Conservation (phyloP, 2,888 invertebrate genomes). For the Campopleginae sp. region DNA sequence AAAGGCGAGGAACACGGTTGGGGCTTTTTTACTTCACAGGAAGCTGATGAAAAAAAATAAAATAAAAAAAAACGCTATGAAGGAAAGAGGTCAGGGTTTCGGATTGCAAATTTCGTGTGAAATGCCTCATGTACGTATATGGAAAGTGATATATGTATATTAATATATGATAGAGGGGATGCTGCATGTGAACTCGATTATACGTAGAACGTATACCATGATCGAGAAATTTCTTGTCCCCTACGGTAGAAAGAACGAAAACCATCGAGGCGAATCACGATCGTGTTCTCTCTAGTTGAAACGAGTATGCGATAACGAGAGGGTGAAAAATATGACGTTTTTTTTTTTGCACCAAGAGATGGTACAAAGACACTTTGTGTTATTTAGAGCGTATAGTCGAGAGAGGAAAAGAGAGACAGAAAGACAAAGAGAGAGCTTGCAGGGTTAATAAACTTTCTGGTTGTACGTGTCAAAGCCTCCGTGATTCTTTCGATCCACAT, state of each 20-base stretch:
- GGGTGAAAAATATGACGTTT: constrained; percentile 32
- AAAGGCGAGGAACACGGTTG: not conserved
- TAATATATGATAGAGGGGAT: constrained; percentile 28
- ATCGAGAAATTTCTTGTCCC: constrained; percentile 53
- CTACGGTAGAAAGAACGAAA: constrained; percentile 61
- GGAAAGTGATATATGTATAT: constrained; percentile 6
- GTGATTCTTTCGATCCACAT: not conserved
- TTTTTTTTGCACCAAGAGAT: constrained; percentile 18
- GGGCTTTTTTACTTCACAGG: not conserved
- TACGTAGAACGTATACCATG: constrained; percentile 41
- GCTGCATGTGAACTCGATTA: constrained; percentile 29
- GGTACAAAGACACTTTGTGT: constrained; percentile 47
- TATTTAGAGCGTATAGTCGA: constrained; percentile 21
- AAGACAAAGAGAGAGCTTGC: not conserved
- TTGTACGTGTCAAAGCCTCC: not conserved
- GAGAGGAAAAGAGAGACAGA: not conserved
- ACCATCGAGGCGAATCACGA: constrained; percentile 53
- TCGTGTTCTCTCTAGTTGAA: constrained; percentile 40
- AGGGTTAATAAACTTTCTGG: constrained; percentile 7
- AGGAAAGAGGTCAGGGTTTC: constrained; percentile 5
- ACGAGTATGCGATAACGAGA: constrained; percentile 31
- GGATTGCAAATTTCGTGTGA: constrained; percentile 5
- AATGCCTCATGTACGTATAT: not conserved
- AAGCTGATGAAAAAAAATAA: not conserved
- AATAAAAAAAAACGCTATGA: not conserved